Evolutionary conservation across 2,113 vertebrate genomes (phyloP).

Genomic region (Ifrita kowaldi): DNA sequence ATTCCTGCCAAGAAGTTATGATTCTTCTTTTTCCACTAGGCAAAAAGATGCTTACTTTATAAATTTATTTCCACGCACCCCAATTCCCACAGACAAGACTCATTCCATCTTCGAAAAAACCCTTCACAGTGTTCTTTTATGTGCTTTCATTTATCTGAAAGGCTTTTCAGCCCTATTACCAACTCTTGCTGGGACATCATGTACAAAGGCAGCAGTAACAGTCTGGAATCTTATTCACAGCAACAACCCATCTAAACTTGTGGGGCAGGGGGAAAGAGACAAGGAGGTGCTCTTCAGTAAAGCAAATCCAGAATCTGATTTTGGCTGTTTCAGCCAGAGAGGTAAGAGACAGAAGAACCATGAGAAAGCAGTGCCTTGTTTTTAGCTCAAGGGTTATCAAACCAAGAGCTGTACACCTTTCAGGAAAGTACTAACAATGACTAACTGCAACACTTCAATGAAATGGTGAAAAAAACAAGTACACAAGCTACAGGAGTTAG

Average conservation of each 20-base stretch:
- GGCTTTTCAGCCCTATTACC: not conserved
- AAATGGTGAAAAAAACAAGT: not conserved
- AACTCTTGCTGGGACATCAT: not conserved
- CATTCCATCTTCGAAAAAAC: not conserved
- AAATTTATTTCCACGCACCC: not conserved
- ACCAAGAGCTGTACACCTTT: not conserved
- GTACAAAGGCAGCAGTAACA: not conserved
- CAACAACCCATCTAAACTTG: not conserved
- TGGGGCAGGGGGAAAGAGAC: not conserved
- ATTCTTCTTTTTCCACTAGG: not conserved
- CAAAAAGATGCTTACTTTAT: not conserved
- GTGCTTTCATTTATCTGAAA: not conserved
- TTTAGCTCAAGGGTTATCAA: not conserved
- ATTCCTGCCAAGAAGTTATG: not conserved
- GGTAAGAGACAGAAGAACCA: not conserved
- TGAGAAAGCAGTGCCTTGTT: fast-evolving
- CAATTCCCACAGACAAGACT: not conserved
- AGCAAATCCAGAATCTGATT: not conserved
- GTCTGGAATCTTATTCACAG: not conserved
- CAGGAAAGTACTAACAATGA: not conserved
- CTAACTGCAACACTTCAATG: not conserved
- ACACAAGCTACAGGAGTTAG: not conserved
- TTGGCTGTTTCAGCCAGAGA: not conserved
- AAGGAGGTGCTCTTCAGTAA: not conserved
- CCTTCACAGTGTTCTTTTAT: not conserved